A percentile compares a stretch with the other conserved stretches of the same genome.
phyloP scores from a whole-genome alignment of 2,888 invertebrate genomes.

The Bellardia bayeri region DNA sequence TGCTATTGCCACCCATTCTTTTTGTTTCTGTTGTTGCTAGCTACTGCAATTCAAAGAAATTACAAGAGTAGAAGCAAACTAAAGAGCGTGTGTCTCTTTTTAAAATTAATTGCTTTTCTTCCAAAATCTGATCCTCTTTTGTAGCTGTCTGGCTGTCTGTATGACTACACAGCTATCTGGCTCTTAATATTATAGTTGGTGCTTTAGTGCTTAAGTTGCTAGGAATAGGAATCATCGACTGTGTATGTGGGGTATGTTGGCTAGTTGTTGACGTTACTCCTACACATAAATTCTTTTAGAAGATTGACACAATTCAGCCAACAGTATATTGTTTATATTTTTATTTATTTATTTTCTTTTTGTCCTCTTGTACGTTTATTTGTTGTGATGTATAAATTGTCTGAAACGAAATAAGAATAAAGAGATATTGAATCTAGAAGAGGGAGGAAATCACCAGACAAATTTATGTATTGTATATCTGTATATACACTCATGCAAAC shows the following conservation, averaged over 20 bases:
- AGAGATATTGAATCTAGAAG: constrained; percentile 7
- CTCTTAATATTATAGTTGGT: constrained; percentile 25
- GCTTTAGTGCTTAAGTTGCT: constrained; percentile 12
- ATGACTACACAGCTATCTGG: not conserved
- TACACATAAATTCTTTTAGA: constrained; percentile 69
- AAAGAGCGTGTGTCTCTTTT: constrained; percentile 10
- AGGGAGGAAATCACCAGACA: constrained; percentile 15
- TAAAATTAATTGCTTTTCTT: not conserved
- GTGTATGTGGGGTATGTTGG: constrained; percentile 51
- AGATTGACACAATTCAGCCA: constrained; percentile 69
- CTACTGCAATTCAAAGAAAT: constrained; percentile 28
- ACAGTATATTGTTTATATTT: constrained; percentile 41
- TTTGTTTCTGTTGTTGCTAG: constrained; percentile 57
- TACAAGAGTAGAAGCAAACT: constrained; percentile 36
- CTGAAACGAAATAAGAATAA: constrained; percentile 58
- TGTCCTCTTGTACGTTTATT: not conserved
- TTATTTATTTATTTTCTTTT: constrained; percentile 46
- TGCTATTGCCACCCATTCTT: constrained; percentile 80
- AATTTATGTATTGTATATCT: not conserved
- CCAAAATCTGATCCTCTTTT: constrained; percentile 17
- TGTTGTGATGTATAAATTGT: constrained; percentile 59
- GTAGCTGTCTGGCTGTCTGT: not conserved
- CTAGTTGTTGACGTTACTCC: constrained; percentile 59
- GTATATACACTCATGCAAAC: not conserved
- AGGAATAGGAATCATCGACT: constrained; percentile 34